phyloP scores from a whole-genome alignment of 2,113 vertebrate genomes.

The Pelodiscus sinensis region DNA sequence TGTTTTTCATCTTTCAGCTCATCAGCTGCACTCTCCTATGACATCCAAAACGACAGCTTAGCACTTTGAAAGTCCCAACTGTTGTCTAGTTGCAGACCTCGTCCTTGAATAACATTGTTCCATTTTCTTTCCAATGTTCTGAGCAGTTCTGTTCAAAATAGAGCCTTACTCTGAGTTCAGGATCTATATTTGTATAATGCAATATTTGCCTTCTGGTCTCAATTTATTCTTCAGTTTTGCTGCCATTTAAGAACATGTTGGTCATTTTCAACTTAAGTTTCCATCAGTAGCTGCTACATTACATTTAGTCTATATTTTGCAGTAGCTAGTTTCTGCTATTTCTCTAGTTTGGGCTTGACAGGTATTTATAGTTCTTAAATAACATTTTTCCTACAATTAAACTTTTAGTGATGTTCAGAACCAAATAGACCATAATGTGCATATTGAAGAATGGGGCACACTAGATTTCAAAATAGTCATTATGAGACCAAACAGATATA shows the following conservation, averaged over 20 bases:
- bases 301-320: background rate
- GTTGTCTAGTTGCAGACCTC: background rate
- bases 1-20: background rate
- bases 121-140: background rate
- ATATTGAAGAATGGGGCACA: background rate
- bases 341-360: background rate
- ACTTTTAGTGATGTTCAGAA: conserved; percentile 1
- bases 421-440: background rate
- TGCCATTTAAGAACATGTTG: background rate
- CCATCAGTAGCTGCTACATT: background rate
- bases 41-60: background rate
- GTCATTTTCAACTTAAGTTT: conserved; percentile 15
- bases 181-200: background rate
- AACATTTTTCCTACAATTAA: background rate
- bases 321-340: background rate
- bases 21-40: background rate
- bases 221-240: background rate
- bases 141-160: background rate
- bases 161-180: background rate
- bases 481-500: background rate
- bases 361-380: background rate
- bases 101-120: conserved; percentile 15
- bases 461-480: conserved; percentile 4
- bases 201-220: background rate
- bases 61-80: background rate